phyloP scores from a whole-genome alignment of 2,888 invertebrate genomes.

The Drosophila antonietae region DNA sequence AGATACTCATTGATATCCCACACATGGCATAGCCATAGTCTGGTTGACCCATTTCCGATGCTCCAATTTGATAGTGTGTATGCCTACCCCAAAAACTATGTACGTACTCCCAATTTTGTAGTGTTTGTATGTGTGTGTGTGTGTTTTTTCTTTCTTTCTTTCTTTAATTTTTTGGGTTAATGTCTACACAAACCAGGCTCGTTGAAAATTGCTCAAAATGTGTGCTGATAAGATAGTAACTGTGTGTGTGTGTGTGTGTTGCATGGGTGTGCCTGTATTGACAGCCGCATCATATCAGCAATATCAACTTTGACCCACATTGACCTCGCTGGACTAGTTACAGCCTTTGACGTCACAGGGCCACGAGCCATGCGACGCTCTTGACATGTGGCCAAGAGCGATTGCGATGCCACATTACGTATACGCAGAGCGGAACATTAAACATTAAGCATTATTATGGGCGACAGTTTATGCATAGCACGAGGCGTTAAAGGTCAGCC shows the following conservation, averaged over 20 bases:
- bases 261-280: constrained; percentile 1
- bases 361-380: not conserved
- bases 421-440: constrained; percentile 41
- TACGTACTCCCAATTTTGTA: constrained; percentile 16
- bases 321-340: constrained; percentile 20
- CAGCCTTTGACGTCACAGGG: constrained; percentile 36
- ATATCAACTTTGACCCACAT: constrained; percentile 33
- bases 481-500: constrained; percentile 68
- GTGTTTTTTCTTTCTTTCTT: not conserved
- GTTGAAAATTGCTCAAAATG: constrained; percentile 19
- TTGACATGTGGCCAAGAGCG: constrained; percentile 2
- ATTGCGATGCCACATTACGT: constrained; percentile 22
- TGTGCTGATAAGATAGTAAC: constrained; percentile 36
- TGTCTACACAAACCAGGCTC: constrained; percentile 34
- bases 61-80: constrained; percentile 24
- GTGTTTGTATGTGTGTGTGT: no score
- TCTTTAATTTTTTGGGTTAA: constrained; percentile 37
- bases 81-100: constrained; percentile 28
- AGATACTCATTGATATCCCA: not conserved
- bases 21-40: constrained; percentile 1
- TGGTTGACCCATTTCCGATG: not conserved
- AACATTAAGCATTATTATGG: constrained; percentile 18
- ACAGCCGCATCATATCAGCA: not conserved
- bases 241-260: not conserved
- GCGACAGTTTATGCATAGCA: constrained; percentile 51